These are phyloP conservation scores for Odontocolon sp. DNA, from an alignment of 2,888 invertebrate species.

Conservation along the genomic window DNA sequence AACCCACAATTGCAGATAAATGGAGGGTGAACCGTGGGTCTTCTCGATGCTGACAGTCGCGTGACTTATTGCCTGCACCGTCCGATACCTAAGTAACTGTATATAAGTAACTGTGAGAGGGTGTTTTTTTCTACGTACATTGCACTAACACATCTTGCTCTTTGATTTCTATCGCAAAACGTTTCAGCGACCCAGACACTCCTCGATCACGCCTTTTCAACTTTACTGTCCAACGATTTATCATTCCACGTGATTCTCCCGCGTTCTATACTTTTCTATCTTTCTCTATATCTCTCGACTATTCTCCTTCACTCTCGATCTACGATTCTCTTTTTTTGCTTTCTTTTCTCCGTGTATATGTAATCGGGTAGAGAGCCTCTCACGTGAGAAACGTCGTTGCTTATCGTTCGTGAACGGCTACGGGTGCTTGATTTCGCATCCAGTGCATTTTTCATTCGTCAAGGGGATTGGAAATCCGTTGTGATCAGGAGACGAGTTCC, in stretches of 20 bases:
- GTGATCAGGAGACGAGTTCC: slow-evolving; percentile 31
- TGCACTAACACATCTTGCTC: background rate
- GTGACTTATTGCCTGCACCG: slow-evolving; percentile 43
- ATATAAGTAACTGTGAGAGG: background rate
- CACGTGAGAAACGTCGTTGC: slow-evolving; percentile 23
- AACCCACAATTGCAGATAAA: slow-evolving; percentile 16
- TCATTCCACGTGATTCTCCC: slow-evolving; percentile 19
- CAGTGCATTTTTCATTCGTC: slow-evolving; percentile 52
- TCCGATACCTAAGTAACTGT: background rate
- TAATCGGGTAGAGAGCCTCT: background rate
- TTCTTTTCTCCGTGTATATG: background rate
- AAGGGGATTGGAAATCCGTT: slow-evolving; percentile 13
- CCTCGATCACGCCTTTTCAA: slow-evolving; percentile 53
- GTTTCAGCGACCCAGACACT: slow-evolving; percentile 39
- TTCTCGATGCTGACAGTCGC: slow-evolving; percentile 1
- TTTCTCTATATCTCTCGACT: background rate
- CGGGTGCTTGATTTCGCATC: slow-evolving; percentile 49
- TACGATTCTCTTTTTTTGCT: background rate
- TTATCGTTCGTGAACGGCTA: slow-evolving; percentile 33
- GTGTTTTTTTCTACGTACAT: background rate
- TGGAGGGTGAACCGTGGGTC: slow-evolving; percentile 8
- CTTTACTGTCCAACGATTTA: slow-evolving; percentile 42
- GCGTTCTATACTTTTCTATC: background rate
- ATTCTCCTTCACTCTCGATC: background rate
- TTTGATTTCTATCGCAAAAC: slow-evolving; percentile 20